Base-by-base conservation (phyloP, 2,797 vertebrate genomes). In the Micropoecilia bifurca region DNA sequence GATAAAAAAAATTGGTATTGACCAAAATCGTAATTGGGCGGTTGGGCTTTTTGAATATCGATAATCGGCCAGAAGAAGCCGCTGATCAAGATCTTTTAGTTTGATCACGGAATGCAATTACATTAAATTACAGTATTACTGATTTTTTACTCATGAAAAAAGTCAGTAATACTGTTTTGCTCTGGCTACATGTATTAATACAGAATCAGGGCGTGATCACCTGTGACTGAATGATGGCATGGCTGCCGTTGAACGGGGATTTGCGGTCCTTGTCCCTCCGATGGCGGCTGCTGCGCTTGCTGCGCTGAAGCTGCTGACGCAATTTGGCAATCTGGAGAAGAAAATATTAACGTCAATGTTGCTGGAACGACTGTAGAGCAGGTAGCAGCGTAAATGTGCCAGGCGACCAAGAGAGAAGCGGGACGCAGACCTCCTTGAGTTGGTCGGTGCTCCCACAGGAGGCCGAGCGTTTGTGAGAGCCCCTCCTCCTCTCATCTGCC, bases 371-470 rank as follows among this genome's bases (percentile, higher is more conserved):
- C 5, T 25, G 12, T 20, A 28, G 43, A 63, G 13, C 20, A 0
- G 1, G 39, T 3, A 12, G 3, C 36, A n/a, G 16, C 1, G 12
- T 6, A 13, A 4, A 55, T 30, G 16, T 20, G 45, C 46, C 36
- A 13, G 47, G 46, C 33, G 43, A 50, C 28, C n/a, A 50, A 28
- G 6, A 0, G 14, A 71, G 33, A 45, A 33, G 20, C 9, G 71
- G 28, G 47, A 50, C 68, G 63, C 95, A 93, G 87, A 99, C 99
- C 97, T 99, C 99, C 90, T 99, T 99, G 73, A 99, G 97, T 84
- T 99, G 99, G 90, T 99, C 99, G 71, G 97, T 99, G 93, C 98
- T 99, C 91, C 98, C 98, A 95, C 98, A 99, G 6, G 98, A 99
- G 61, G 99, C 97, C 66, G 99, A 99, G 73, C 98, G 98, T 90